phyloP scores from a whole-genome alignment of 1,140 invertebrate species.

The Drosophila carrolli region DNA sequence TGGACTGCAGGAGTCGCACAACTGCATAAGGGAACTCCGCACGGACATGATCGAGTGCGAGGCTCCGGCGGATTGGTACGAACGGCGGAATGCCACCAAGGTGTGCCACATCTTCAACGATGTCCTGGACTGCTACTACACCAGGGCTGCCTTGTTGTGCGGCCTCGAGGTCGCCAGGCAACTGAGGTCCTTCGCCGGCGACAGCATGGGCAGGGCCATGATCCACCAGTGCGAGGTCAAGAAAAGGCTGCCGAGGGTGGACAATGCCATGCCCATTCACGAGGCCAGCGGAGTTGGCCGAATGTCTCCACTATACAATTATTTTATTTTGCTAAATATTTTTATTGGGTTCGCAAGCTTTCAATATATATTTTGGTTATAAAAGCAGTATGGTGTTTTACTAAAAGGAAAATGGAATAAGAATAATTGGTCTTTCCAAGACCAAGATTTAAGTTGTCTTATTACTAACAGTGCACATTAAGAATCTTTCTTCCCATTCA shows the following conservation, averaged over 20 bases:
- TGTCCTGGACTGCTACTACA: slow-evolving; percentile 75
- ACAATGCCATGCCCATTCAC: slow-evolving; percentile 55
- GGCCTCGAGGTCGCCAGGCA: slow-evolving; percentile 61
- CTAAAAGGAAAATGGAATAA: no score
- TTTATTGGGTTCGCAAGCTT: background rate
- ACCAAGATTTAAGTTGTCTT: no score
- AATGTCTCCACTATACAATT: background rate
- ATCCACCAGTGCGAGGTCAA: slow-evolving; percentile 39
- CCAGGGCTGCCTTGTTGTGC: slow-evolving; percentile 68
- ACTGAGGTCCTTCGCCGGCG: slow-evolving; percentile 66
- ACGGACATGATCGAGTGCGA: slow-evolving; percentile 81
- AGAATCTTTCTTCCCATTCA: no score
- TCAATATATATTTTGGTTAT: slow-evolving; percentile 9
- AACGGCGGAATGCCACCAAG: slow-evolving; percentile 51
- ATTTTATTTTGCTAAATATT: slow-evolving; percentile 5
- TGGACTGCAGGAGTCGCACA: slow-evolving; percentile 50
- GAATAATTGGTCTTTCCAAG: no score
- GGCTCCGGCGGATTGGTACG: slow-evolving; percentile 79
- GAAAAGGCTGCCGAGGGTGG: slow-evolving; percentile 46
- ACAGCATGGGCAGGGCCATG: slow-evolving; percentile 63
- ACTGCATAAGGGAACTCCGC: slow-evolving; percentile 68
- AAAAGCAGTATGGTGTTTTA: no score
- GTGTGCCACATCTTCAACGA: slow-evolving; percentile 67
- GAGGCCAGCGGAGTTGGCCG: rapidly evolving
- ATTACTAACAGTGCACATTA: no score